Conservation (phyloP, 1,140 invertebrate genomes). For the Rhynchophorus ferrugineus region DNA sequence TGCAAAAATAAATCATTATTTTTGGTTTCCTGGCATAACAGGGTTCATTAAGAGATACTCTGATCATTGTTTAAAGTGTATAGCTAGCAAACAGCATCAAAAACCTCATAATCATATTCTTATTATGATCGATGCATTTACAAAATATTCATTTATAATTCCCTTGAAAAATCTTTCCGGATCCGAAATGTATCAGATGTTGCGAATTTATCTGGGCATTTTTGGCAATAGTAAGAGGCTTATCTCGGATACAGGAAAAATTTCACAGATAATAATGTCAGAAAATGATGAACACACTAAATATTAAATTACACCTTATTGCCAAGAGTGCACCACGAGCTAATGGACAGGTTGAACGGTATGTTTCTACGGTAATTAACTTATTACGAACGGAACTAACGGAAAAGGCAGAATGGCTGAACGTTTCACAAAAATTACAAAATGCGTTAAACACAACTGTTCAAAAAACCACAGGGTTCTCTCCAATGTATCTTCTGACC, state of each 20-base stretch:
- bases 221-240: not conserved
- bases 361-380: conserved; percentile 29
- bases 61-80: no score
- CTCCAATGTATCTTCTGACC: no score
- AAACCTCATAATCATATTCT: conserved; percentile 23
- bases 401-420: conserved; percentile 1
- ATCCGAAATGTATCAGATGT: not conserved
- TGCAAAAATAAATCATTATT: conserved; percentile 6
- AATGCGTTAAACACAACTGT: conserved; percentile 17
- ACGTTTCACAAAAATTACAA: conserved; percentile 14
- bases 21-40: conserved; percentile 1
- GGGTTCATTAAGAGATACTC: no score
- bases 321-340: conserved; percentile 15
- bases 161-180: not conserved
- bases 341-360: conserved; percentile 34
- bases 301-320: conserved; percentile 3
- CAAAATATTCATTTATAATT: conserved; percentile 1
- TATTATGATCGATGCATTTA: conserved; percentile 36
- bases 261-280: not conserved
- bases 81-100: no score
- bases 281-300: conserved; percentile 8
- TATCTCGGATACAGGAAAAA: not conserved
- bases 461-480: conserved; percentile 10
- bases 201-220: conserved; percentile 3
- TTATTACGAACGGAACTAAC: conserved; percentile 20